These are phyloP conservation scores for Callosobruchus maculatus DNA, from an alignment of 2,888 invertebrate species.

Conservation along the genomic window DNA sequence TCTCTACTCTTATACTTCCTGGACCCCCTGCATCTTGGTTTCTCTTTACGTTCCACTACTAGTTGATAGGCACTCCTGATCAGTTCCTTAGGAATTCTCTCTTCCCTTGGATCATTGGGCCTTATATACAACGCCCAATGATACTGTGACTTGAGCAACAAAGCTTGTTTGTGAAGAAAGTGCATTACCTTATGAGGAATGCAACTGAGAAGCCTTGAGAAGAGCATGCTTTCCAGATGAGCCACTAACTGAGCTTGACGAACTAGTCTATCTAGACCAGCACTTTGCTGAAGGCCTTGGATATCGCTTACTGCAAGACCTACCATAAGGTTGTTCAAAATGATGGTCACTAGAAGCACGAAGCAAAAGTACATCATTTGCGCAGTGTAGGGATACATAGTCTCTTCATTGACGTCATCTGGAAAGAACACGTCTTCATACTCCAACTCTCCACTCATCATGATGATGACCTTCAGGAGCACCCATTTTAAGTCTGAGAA, in stretches of 20 bases:
- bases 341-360: constrained; percentile 75
- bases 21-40: constrained; percentile 53
- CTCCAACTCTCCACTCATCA: constrained; percentile 87
- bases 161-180: constrained; percentile 67
- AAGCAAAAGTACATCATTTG: constrained; percentile 74
- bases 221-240: constrained; percentile 77
- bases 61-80: constrained; percentile 70
- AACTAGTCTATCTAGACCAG: constrained; percentile 75
- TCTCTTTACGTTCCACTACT: constrained; percentile 66
- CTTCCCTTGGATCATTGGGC: constrained; percentile 81
- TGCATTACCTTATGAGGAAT: constrained; percentile 59
- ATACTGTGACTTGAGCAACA: constrained; percentile 69
- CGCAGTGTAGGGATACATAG: constrained; percentile 62
- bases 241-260: constrained; percentile 80
- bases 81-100: constrained; percentile 71
- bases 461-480: constrained; percentile 75
- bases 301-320: constrained; percentile 85
- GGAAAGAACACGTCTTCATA: constrained; percentile 79
- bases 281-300: constrained; percentile 74
- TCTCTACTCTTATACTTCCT: constrained; percentile 18
- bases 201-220: constrained; percentile 68
- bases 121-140: constrained; percentile 71
- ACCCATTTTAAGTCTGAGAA: constrained; percentile 63
- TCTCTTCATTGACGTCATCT: constrained; percentile 47
- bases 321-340: constrained; percentile 77